These are phyloP conservation scores for Drosophila mojavensis DNA, from an alignment of 1,140 invertebrate species.

Conservation along the genomic window DNA sequence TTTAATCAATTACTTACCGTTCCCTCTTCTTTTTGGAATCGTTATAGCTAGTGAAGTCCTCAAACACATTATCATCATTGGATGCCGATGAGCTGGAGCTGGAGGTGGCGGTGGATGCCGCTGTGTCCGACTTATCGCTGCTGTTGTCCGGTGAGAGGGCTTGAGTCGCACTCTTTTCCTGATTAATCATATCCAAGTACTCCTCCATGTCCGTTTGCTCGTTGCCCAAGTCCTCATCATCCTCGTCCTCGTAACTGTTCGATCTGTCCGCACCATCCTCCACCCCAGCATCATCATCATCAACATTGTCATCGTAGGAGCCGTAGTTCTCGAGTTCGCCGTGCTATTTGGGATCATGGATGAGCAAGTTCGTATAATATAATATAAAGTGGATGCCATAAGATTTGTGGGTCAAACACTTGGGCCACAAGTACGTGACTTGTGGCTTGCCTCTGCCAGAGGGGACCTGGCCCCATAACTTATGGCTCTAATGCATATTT, in stretches of 20 bases:
- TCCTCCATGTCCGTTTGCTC: constrained; percentile 37
- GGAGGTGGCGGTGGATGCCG: constrained; percentile 27
- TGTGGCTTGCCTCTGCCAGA: not conserved
- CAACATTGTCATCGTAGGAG: constrained; percentile 43
- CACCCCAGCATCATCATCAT: constrained; percentile 18
- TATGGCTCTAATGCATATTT: constrained; percentile 30
- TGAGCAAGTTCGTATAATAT: constrained; percentile 60
- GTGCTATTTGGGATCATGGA: constrained; percentile 60
- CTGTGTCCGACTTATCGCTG: constrained; percentile 16
- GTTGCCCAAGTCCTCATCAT: constrained; percentile 22
- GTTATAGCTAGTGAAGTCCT: constrained; percentile 72
- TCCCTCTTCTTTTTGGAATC: constrained; percentile 60
- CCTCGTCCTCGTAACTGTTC: not conserved
- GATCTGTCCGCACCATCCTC: constrained; percentile 7
- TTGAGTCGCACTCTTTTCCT: constrained; percentile 26
- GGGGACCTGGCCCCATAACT: constrained; percentile 20
- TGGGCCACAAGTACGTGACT: constrained; percentile 65
- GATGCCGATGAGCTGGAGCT: constrained; percentile 28
- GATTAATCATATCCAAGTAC: constrained; percentile 45
- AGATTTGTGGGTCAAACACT: constrained; percentile 63
- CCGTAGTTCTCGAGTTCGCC: constrained; percentile 41
- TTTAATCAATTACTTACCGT: constrained; percentile 28
- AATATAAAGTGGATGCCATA: constrained; percentile 33
- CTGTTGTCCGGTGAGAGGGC: not conserved
- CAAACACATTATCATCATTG: constrained; percentile 71